These are phyloP conservation scores for Meriones unguiculatus DNA, from an alignment of 2,113 vertebrate species.

Conservation along the genomic window DNA sequence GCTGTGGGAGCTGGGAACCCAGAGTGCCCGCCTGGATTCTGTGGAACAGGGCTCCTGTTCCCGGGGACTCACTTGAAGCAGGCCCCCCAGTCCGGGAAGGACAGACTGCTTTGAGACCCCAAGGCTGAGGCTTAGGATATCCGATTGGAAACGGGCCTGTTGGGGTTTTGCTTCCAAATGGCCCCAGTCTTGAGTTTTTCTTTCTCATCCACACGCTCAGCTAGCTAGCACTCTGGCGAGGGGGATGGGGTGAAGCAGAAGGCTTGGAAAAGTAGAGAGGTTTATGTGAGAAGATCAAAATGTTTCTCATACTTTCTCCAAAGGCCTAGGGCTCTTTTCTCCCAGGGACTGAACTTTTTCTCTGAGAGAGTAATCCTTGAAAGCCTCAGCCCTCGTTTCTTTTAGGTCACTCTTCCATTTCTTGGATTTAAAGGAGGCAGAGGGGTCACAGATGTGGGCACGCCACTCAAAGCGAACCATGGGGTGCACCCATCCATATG, in stretches of 20 bases:
- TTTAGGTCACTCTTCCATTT: conserved; percentile 64
- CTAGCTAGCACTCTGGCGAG: neutral
- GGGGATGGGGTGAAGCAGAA: neutral
- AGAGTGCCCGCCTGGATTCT: neutral
- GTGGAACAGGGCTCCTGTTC: neutral
- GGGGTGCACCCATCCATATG: neutral
- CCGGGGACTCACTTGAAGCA: neutral
- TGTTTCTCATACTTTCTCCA: conserved; percentile 62
- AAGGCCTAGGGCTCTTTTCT: conserved; percentile 65
- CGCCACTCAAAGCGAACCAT: neutral
- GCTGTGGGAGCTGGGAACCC: neutral
- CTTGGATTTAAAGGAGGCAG: conserved; percentile 63
- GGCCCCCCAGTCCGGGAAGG: neutral
- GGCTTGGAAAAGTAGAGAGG: conserved; percentile 63
- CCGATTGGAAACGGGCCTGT: neutral
- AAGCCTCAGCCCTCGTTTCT: conserved; percentile 53
- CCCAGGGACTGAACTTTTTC: conserved; percentile 54
- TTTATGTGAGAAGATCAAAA: conserved; percentile 69
- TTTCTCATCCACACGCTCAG: neutral
- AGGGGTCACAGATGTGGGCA: conserved; percentile 42
- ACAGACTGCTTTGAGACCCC: neutral
- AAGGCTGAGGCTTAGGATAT: neutral
- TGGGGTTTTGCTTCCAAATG: conserved; percentile 53
- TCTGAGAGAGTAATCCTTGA: conserved; percentile 48
- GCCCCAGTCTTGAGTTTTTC: neutral